phyloP scores from a whole-genome alignment of 2,797 vertebrate species.

The Malurus leucopterus region DNA sequence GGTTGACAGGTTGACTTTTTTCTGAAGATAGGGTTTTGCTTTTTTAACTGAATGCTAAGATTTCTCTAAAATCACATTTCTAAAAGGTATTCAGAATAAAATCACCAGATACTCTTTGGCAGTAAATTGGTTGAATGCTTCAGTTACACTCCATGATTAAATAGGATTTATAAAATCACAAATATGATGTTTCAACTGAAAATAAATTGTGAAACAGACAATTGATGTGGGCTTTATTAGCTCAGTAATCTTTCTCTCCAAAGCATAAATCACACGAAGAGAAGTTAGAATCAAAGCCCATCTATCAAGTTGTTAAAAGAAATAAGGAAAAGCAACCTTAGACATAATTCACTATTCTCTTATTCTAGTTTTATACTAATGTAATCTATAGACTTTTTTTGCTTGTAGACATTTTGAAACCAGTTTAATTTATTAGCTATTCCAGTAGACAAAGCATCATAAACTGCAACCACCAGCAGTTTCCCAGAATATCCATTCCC shows the following conservation, averaged over 20 bases:
- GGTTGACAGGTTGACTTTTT: background rate
- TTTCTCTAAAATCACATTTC: background rate
- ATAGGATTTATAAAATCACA: background rate
- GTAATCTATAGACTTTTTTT: background rate
- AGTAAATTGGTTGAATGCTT: background rate
- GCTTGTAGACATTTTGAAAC: background rate
- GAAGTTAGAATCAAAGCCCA: background rate
- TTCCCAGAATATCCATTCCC: background rate
- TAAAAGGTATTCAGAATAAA: background rate
- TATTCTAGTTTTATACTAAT: background rate
- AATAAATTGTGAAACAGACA: background rate
- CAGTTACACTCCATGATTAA: background rate
- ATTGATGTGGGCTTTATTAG: background rate
- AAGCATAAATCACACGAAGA: background rate
- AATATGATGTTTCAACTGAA: background rate
- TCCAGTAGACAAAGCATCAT: slow-evolving; percentile 10
- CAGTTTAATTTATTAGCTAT: slow-evolving; percentile 21
- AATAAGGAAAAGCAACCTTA: background rate
- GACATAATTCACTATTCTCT: background rate
- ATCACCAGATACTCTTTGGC: background rate
- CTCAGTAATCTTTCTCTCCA: background rate
- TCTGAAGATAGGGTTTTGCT: background rate
- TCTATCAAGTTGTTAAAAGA: background rate
- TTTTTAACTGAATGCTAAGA: background rate
- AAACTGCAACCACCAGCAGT: background rate